Conservation (phyloP, 2,113 vertebrate genomes). For the Monopterus albus region DNA sequence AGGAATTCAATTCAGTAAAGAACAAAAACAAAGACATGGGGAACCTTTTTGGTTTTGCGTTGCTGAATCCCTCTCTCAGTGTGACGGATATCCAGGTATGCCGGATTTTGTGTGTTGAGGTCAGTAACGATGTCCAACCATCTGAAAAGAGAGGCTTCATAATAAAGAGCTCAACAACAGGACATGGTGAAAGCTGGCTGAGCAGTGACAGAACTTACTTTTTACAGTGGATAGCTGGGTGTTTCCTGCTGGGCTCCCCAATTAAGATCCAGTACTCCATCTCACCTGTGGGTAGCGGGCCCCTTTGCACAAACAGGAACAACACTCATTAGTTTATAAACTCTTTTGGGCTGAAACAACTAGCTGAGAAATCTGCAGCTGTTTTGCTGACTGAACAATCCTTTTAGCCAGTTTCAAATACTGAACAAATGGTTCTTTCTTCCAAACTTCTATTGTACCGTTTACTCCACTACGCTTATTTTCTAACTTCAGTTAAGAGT, state of each 20-base stretch:
- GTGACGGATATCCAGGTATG: conserved; percentile 96
- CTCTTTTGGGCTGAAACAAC: not conserved
- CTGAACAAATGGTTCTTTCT: too few species aligned
- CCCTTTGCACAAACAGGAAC: conserved; percentile 78
- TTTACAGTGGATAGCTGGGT: conserved; percentile 98
- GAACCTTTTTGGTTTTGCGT: conserved; percentile 98
- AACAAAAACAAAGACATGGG: too few species aligned
- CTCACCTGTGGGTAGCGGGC: conserved; percentile 87
- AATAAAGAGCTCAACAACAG: not conserved
- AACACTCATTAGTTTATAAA: not conserved
- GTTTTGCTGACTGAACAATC: too few species aligned
- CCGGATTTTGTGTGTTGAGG: conserved; percentile 97
- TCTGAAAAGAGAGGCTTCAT: conserved; percentile 70
- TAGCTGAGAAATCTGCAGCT: too few species aligned
- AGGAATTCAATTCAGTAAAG: too few species aligned
- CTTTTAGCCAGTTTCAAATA: not conserved
- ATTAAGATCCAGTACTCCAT: conserved; percentile 98
- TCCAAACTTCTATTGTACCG: too few species aligned
- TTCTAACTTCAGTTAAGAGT: too few species aligned
- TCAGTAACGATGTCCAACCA: conserved; percentile 97
- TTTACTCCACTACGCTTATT: too few species aligned
- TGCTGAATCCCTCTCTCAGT: conserved; percentile 94
- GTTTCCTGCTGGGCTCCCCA: conserved; percentile 96
- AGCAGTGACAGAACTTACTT: conserved; percentile 81
- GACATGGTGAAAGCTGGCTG: rapidly evolving